Base-by-base conservation (phyloP, 2,113 vertebrate species). In the Sylvietta virens region DNA sequence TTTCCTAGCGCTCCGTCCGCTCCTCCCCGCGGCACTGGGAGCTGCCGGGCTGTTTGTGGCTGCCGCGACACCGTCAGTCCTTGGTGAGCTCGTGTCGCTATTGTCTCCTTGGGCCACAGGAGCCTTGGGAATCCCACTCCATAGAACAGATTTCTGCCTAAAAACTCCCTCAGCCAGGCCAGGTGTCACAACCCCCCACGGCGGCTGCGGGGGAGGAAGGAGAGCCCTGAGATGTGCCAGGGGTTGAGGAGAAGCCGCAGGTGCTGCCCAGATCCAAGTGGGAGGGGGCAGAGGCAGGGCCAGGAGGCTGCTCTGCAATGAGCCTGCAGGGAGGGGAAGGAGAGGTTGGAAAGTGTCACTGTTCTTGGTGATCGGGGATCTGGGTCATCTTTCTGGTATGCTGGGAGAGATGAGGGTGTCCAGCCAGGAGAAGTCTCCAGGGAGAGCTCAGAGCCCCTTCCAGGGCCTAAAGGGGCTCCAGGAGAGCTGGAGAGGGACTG, bases 71-170 rank as follows among this genome's bases (percentile, higher is more conserved):
- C 6, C 62, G 33, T 64, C 37, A 42, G 57, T 28, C 74, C 81
- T 60, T 78, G 71, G 86, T 28, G 66, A 94, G 90, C 40, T 26
- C 83, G 70, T 28, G 15, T 28, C 70, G 78, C 8, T n/a, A 48
- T 40, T 89, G 71, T 91, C 95, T 95, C 79, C 88, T 91, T 85
- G 58, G 48, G 64, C 44, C 93, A 88, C 20, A 71, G 72, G 33
- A 86, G 71, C 82, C 84, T 58, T 70, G 95, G 96, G 88, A 94
- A 81, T 91, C 56, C 30, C 74, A 51, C 17, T 0, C 58, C 22
- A 3, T 3, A n/a, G 66, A 74, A 65, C 37, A 22, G 30, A 70
- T 78, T 74, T 64, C 76, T 56, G 20, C n/a, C 54, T 40, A 7
- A 70, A 79, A 66, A 9, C 47, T 20, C 33, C 3, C 30, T 65